Conservation (phyloP, 2,797 vertebrate genomes). For the Malacoctenus gilli region DNA sequence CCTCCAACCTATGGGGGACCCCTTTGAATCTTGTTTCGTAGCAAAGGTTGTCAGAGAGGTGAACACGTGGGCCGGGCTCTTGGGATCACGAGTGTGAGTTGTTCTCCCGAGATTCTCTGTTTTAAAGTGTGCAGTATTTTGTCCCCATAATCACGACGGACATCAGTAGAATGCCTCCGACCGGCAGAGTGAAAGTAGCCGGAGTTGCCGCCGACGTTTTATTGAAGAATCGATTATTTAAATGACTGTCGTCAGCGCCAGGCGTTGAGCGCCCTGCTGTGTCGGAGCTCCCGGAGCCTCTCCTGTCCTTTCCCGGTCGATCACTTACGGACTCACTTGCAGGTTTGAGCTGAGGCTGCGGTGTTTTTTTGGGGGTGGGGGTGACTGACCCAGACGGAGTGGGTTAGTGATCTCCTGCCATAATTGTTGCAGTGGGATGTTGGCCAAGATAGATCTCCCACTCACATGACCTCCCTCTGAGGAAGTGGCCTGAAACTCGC, state of each 20-base stretch:
- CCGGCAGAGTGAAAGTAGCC: too few species aligned
- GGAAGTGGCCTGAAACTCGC: neutral
- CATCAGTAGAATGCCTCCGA: too few species aligned
- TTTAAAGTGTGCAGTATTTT: too few species aligned
- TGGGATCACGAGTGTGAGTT: too few species aligned
- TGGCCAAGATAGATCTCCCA: neutral
- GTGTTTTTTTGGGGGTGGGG: too few species aligned
- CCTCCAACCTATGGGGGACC: too few species aligned
- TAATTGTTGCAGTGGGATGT: neutral
- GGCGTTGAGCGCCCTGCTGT: neutral
- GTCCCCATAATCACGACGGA: too few species aligned
- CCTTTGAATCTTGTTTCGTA: too few species aligned
- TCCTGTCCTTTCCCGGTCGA: neutral
- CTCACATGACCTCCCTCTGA: constrained; percentile 7
- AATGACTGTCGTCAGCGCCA: too few species aligned
- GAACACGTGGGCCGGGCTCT: too few species aligned
- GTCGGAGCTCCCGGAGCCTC: neutral
- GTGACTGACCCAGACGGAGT: constrained; percentile 4
- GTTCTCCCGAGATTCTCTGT: too few species aligned
- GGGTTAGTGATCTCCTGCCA: neutral
- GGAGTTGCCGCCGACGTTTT: neutral
- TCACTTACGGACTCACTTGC: constrained; percentile 4
- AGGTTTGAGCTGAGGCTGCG: neutral
- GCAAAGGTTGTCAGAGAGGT: too few species aligned
- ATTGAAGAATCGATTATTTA: neutral